Conservation (phyloP, 2,888 invertebrate species). For the Acanthacorydalis orientalis region DNA sequence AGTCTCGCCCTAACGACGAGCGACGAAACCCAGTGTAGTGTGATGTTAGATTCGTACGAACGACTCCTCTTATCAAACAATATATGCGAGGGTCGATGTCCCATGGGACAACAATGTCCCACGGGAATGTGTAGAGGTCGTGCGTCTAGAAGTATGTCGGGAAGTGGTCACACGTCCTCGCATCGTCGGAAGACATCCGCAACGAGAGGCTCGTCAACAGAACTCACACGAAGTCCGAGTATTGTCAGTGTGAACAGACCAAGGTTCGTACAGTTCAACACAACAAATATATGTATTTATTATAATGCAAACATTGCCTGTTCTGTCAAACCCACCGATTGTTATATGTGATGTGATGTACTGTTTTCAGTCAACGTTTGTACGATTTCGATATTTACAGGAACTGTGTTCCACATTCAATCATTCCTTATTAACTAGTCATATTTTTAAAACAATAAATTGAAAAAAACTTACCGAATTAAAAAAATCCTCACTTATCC, state of each 20-base stretch:
- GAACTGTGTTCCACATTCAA: too few relatives aligned
- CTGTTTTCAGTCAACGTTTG: too few relatives aligned
- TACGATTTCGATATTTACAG: too few relatives aligned
- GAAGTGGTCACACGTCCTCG: neutral
- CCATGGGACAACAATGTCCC: conserved; percentile 70
- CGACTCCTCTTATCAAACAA: conserved; percentile 59
- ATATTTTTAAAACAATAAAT: too few relatives aligned
- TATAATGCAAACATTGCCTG: too few relatives aligned
- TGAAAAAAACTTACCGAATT: too few relatives aligned
- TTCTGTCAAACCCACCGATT: too few relatives aligned
- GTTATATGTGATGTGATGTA: too few relatives aligned
- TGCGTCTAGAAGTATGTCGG: conserved; percentile 11
- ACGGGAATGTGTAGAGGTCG: conserved; percentile 48
- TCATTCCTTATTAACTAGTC: too few relatives aligned
- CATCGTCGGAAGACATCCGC: conserved; percentile 4
- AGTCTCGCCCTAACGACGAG: conserved; percentile 53
- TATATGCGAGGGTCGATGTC: conserved; percentile 76
- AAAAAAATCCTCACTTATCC: too few relatives aligned
- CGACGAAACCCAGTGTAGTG: conserved; percentile 58
- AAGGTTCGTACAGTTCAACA: conserved; percentile 7
- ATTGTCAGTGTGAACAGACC: conserved; percentile 15
- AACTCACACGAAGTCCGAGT: conserved; percentile 24
- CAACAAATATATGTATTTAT: neutral
- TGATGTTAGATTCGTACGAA: conserved; percentile 71
- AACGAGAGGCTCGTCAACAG: conserved; percentile 10